Percentiles rank a stretch among this genome's conserved stretches.
These are phyloP conservation scores for Rambutsinella grinnellia DNA, from an alignment of 2,888 invertebrate species.

Conservation along the genomic window DNA sequence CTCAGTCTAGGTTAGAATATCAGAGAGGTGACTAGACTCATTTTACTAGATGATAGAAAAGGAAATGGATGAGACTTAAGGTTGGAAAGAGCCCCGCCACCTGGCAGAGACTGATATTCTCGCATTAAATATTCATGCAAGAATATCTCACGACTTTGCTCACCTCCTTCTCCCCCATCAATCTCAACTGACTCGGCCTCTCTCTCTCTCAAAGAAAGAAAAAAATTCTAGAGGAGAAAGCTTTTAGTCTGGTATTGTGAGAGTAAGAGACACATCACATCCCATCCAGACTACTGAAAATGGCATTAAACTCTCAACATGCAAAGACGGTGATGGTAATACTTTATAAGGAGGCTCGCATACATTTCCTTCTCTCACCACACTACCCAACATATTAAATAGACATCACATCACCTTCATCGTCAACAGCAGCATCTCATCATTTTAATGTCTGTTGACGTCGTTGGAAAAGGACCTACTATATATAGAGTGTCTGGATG, in stretches of 20 bases:
- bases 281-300: not conserved
- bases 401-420: slow-evolving; percentile 24
- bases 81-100: slow-evolving; percentile 24
- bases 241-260: not conserved
- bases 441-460: slow-evolving; percentile 11
- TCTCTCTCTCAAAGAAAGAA: too few relatives aligned
- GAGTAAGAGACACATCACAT: not conserved
- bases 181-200: slow-evolving; percentile 40
- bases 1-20: too few relatives aligned
- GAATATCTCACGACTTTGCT: slow-evolving; percentile 47
- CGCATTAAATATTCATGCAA: slow-evolving; percentile 52
- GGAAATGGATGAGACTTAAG: slow-evolving; percentile 7
- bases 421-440: slow-evolving; percentile 14
- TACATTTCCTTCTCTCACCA: slow-evolving; percentile 16
- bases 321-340: not conserved
- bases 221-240: not conserved
- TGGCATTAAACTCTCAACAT: not conserved
- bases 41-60: too few relatives aligned
- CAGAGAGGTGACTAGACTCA: too few relatives aligned
- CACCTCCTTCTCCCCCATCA: slow-evolving; percentile 44
- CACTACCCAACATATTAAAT: slow-evolving; percentile 37
- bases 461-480: slow-evolving; percentile 12
- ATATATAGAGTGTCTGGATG: slow-evolving; percentile 9
- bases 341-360: not conserved
- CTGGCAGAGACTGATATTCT: slow-evolving; percentile 50